Evolutionary conservation across 92 coral and sea anemone genomes (phyloP).

Genomic region (Meandrina meandrites): DNA sequence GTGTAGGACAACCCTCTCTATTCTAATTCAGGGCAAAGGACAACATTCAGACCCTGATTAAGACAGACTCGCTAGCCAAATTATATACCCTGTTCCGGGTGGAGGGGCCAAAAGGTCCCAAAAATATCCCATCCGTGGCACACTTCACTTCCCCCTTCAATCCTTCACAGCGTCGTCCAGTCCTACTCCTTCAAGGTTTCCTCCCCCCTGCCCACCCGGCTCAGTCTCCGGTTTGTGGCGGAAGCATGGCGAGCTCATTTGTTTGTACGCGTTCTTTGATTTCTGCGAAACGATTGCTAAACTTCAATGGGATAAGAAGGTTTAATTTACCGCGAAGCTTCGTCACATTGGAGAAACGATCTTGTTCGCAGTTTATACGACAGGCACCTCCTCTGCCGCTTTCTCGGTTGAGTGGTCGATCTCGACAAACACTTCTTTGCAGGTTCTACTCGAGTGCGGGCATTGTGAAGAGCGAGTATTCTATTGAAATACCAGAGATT

Average conservation of each 20-base stretch:
- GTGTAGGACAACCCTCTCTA: too few relatives aligned
- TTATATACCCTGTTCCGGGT: too few relatives aligned
- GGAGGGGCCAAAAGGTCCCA: too few relatives aligned
- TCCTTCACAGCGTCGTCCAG: background rate
- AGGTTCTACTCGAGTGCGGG: constrained; percentile 3
- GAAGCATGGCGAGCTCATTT: background rate
- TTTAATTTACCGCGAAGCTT: background rate
- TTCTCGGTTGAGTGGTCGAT: background rate
- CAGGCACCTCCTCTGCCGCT: background rate
- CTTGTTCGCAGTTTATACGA: background rate
- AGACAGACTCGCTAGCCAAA: too few relatives aligned
- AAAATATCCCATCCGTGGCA: too few relatives aligned
- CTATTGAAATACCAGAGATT: constrained; percentile 38
- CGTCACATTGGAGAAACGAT: background rate
- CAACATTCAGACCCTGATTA: too few relatives aligned
- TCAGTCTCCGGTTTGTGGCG: too few relatives aligned
- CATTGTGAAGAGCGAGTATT: constrained; percentile 27
- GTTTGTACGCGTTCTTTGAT: background rate
- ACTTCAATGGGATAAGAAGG: background rate
- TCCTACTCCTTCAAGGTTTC: background rate
- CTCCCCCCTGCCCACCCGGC: too few relatives aligned
- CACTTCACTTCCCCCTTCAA: too few relatives aligned
- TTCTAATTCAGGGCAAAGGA: too few relatives aligned
- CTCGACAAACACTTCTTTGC: background rate
- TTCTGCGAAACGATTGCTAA: background rate